Evolutionary conservation across 2,113 vertebrate species (phyloP).

Genomic region (Aleadryas rufinucha): DNA sequence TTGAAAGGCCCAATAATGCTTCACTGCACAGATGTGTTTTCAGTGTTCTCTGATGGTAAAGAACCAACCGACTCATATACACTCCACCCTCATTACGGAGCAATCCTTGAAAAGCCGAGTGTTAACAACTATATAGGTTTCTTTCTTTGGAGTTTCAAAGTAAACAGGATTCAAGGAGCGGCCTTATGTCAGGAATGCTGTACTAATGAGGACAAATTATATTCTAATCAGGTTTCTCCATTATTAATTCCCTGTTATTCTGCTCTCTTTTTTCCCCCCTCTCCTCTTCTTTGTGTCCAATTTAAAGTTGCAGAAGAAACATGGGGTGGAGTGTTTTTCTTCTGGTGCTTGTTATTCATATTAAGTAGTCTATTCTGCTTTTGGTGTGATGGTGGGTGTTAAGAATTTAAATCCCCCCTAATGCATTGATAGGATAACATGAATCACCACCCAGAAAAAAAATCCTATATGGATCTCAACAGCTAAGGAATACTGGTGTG

Average conservation of each 20-base stretch:
- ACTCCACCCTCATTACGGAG: constrained; percentile 58
- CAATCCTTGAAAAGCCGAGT: constrained; percentile 60
- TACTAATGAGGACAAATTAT: constrained; percentile 77
- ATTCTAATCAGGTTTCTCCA: constrained; percentile 75
- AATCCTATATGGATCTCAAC: neutral
- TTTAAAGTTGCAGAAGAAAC: constrained; percentile 72
- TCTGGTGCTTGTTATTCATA: constrained; percentile 69
- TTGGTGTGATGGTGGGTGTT: constrained; percentile 61
- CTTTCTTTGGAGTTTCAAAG: constrained; percentile 75
- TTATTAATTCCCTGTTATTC: constrained; percentile 72
- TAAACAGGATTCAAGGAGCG: constrained; percentile 71
- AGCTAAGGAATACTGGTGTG: neutral
- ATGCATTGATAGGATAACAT: constrained; percentile 51
- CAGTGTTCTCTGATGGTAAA: constrained; percentile 59
- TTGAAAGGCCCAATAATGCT: constrained; percentile 80
- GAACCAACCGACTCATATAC: constrained; percentile 43
- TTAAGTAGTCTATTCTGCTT: constrained; percentile 62
- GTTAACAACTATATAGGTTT: constrained; percentile 69
- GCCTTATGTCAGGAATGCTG: constrained; percentile 70
- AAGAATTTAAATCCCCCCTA: constrained; percentile 66
- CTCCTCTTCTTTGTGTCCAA: constrained; percentile 63
- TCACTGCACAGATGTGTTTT: constrained; percentile 60
- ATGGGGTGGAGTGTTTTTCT: constrained; percentile 67
- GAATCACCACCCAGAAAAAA: constrained; percentile 57
- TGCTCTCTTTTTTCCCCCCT: neutral